A percentile compares a stretch with the other conserved stretches of the same genome.
phyloP scores from a whole-genome alignment of 2,113 vertebrate genomes.

The Oncorhynchus nerka region DNA sequence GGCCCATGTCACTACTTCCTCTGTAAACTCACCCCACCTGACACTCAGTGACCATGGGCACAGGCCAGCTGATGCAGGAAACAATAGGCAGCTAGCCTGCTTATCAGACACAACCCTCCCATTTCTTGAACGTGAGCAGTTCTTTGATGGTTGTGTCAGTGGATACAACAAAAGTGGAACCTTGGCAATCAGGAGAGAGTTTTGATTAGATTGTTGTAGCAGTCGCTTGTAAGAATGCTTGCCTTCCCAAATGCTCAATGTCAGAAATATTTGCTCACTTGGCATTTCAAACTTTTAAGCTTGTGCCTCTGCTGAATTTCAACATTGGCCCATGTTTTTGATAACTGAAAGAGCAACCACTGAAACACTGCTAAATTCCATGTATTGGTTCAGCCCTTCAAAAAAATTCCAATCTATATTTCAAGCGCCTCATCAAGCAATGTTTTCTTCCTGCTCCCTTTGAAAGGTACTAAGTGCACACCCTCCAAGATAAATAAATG shows the following conservation, averaged over 20 bases:
- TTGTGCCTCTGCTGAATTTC: not conserved
- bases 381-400: too few species aligned
- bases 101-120: constrained; percentile 81
- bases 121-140: constrained; percentile 81
- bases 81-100: constrained; percentile 85
- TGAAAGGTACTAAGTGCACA: not conserved
- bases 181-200: not conserved
- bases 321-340: not conserved
- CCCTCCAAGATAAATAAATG: not conserved
- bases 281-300: too few species aligned
- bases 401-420: not conserved
- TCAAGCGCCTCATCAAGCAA: not conserved
- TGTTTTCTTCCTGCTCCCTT: not conserved
- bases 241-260: not conserved
- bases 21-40: constrained; percentile 72
- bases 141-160: constrained; percentile 54
- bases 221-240: not conserved
- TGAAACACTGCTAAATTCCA: too few species aligned
- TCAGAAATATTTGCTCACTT: not conserved
- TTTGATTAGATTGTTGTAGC: not conserved
- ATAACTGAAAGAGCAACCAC: not conserved
- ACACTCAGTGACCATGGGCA: constrained; percentile 72
- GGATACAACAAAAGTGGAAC: not conserved
- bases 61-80: constrained; percentile 79
- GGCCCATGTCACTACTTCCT: constrained; percentile 77